Evolutionary conservation across 2,113 vertebrate species (phyloP).

Genomic region (Copsychus sechellarum): DNA sequence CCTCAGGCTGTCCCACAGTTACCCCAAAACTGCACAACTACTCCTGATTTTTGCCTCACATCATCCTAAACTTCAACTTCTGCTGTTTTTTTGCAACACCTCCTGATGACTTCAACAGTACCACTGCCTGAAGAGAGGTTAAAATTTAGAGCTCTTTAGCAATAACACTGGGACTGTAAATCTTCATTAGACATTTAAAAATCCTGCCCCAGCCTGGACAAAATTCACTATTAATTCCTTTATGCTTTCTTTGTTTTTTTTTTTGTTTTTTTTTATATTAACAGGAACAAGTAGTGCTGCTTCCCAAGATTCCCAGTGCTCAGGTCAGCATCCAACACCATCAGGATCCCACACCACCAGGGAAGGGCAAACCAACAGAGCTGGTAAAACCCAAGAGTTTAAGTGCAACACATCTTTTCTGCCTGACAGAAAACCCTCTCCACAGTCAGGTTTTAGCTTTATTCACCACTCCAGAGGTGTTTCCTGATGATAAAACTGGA

Average conservation of each 20-base stretch:
- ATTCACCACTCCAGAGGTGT: not conserved
- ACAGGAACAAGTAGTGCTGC: accelerated
- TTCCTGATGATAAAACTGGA: not conserved
- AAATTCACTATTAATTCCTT: not conserved
- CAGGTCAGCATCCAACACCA: accelerated
- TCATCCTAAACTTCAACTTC: not conserved
- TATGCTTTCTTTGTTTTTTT: no score
- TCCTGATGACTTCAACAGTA: not conserved
- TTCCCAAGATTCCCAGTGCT: not conserved
- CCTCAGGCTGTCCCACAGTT: not conserved
- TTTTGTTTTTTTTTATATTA: no score
- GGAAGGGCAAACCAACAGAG: not conserved
- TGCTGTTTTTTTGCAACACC: not conserved
- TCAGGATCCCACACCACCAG: accelerated
- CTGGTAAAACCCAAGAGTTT: not conserved
- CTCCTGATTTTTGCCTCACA: not conserved
- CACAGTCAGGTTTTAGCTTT: not conserved
- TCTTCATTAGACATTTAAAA: not conserved
- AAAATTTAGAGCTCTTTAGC: not conserved
- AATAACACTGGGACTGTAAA: not conserved
- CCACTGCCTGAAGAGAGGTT: not conserved
- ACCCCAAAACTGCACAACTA: not conserved
- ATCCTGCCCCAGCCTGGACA: not conserved
- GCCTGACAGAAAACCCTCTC: not conserved
- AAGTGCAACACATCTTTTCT: accelerated